These are phyloP conservation scores for Siniperca undulata DNA, from an alignment of 2,797 vertebrate genomes.

Conservation along the genomic window DNA sequence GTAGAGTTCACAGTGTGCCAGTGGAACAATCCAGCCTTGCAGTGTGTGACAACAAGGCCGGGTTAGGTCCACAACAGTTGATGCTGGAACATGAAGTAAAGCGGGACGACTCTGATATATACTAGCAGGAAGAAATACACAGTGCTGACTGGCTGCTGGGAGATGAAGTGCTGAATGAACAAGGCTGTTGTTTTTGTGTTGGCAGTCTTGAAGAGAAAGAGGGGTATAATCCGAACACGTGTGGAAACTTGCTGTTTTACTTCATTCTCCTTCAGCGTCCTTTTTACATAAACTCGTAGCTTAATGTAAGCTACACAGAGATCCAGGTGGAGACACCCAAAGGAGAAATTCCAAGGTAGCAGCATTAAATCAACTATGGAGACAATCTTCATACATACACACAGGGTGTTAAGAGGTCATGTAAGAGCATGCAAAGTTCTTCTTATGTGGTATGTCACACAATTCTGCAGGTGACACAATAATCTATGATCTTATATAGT, in stretches of 20 bases:
- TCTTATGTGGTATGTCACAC: not conserved
- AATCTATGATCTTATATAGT: not conserved
- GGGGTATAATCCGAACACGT: constrained; percentile 58
- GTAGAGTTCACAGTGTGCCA: constrained; percentile 53
- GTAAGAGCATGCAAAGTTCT: constrained; percentile 10
- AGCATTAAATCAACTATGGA: constrained; percentile 63
- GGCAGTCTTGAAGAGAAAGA: constrained; percentile 56
- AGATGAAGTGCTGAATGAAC: constrained; percentile 64
- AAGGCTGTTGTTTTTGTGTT: constrained; percentile 75
- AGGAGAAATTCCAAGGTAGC: constrained; percentile 54
- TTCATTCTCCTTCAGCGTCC: constrained; percentile 57
- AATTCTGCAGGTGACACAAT: constrained; percentile 9
- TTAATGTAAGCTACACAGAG: constrained; percentile 27
- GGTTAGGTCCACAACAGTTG: constrained; percentile 57
- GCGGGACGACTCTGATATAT: constrained; percentile 49
- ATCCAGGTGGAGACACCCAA: constrained; percentile 59
- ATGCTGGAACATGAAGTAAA: constrained; percentile 57
- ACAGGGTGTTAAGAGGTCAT: constrained; percentile 40
- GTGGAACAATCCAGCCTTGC: constrained; percentile 55
- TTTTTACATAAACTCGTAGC: constrained; percentile 51
- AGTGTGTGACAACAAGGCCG: constrained; percentile 53
- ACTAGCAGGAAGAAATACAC: constrained; percentile 57
- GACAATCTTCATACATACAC: constrained; percentile 32
- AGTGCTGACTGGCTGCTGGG: constrained; percentile 64
- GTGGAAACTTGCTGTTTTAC: constrained; percentile 76